Base-by-base conservation (phyloP, 2,797 vertebrate species). In the Sebastolobus altivelis region DNA sequence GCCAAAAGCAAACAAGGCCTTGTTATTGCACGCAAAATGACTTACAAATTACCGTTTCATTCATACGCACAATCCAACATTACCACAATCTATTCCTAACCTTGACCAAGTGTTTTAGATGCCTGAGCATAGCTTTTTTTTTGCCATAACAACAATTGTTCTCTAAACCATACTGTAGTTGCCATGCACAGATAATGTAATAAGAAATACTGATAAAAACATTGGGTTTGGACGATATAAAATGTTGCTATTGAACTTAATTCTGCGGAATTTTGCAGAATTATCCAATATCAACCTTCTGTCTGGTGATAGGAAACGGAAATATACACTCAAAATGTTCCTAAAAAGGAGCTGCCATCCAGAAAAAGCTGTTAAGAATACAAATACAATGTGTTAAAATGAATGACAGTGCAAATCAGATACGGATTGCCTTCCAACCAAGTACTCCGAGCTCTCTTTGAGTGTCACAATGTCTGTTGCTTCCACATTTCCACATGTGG, bases 401-500 rank as follows among this genome's bases (percentile, higher is more conserved):
- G 55, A 88, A 61, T n/a, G 6, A 33, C 49, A 59, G 16, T 67
- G 31, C 31, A 67, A 27, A 75, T 77, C 16, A 65, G 65, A 61
- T 20, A 22, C 31, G 8, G 58, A 74, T 29, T 54, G 56, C 43
- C 70, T 77, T 73, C 54, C 8, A 54, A 46, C 49, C 49, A 43
- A 55, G 65, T 25, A 35, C 55, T 9, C 18, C 18, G 37, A 75
- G 62, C 29, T 81, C 8, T 25, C 29, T 61, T 56, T 22, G 25
- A 72, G 16, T 25, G 6, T 76, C 63, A 70, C 58, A 27, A 27
- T 72, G 58, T 49, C 77, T 61, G 8, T 46, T 46, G 71, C 13
- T 33, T n/a, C 68, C 33, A 54, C 61, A 52, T 88, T 86, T 80
- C 60, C 33, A 56, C 61, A 70, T 35, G 78, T 85, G 75, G 80